A percentile compares a stretch with the other conserved stretches of the same genome.
Conservation (phyloP, 2,113 vertebrate species). For the Indri indri region DNA sequence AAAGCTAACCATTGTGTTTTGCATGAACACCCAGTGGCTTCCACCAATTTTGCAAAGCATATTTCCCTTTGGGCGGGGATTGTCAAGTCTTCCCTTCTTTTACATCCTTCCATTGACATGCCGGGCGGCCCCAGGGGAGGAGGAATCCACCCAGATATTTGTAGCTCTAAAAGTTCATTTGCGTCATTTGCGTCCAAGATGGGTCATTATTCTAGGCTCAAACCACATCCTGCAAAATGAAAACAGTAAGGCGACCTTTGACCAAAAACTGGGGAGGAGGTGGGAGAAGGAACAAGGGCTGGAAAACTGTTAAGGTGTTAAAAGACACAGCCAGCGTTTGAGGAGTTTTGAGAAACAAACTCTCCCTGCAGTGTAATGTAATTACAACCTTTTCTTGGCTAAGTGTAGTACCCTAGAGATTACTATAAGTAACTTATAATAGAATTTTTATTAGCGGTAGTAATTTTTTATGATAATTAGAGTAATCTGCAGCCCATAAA, state of each 20-base stretch:
- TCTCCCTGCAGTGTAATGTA: constrained; percentile 79
- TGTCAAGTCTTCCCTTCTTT: constrained; percentile 81
- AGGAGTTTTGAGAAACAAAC: constrained; percentile 83
- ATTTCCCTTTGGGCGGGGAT: constrained; percentile 88
- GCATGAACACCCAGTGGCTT: constrained; percentile 85
- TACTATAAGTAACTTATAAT: constrained; percentile 90
- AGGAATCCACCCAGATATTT: constrained; percentile 89
- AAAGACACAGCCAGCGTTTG: constrained; percentile 77
- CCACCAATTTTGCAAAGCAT: constrained; percentile 86
- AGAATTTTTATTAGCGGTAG: constrained; percentile 89
- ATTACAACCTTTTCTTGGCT: constrained; percentile 84
- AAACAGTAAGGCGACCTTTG: constrained; percentile 90
- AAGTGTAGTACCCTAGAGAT: constrained; percentile 86
- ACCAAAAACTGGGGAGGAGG: constrained; percentile 73
- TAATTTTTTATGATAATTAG: constrained; percentile 91
- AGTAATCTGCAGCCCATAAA: constrained; percentile 89
- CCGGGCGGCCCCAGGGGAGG: constrained; percentile 76
- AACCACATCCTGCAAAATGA: constrained; percentile 91
- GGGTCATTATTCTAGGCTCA: constrained; percentile 86
- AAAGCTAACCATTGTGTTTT: constrained; percentile 84
- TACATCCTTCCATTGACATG: constrained; percentile 88
- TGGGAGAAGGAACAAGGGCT: constrained; percentile 1
- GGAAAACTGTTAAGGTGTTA: constrained; percentile 74
- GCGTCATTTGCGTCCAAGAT: constrained; percentile 90
- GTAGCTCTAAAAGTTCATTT: constrained; percentile 88